Evolutionary conservation across 2,797 vertebrate genomes (phyloP), one percentile per base, ranked within the genome.

Genomic region (Danio choprae): DNA sequence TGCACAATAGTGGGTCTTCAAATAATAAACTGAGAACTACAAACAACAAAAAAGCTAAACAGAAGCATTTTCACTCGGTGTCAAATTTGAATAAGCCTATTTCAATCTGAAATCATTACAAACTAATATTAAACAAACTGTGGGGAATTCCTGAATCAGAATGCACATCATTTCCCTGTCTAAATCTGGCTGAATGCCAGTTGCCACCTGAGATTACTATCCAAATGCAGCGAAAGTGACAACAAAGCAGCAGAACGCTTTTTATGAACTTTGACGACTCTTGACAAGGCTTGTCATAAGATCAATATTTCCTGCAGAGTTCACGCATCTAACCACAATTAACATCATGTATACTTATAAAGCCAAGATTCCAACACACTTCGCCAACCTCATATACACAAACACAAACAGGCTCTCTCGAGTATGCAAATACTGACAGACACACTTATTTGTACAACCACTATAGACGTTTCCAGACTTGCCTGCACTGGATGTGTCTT

Each of bases 381-480:
- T 41, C 53, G 60, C 68, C 79, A 63, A 16, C 74, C 56, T 16
- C 41, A 74, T 22, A 46, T 20, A 69, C 16, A 46, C 40, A 44
- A 70, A 65, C 29, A 70, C 71, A 81, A 46, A 43, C 36, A 70
- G 10, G 44, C 38, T 60, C 16, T 36, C 40, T 74, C 7, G 46
- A 38, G 44, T 53, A 72, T 70, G 53, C 59, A 77, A 63, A 60
- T 44, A 58, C 40, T 74, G 51, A 29, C 15, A 62, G 12, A 51
- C 22, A n/a, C 56, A 44, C 67, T 20, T 13, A 18, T 55, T 60
- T 41, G 41, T 48, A 38, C 18, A 41, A 55, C 12, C 11, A 71
- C 29, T 51, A 13, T 13, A 63, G 53, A 70, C 58, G 29, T 65
- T 64, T 76, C 8, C 74, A 41, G n/a, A 79, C 77, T 79, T 79